These are phyloP conservation scores for Sorex araneus DNA, from an alignment of 2,113 vertebrate species.

Conservation along the genomic window DNA sequence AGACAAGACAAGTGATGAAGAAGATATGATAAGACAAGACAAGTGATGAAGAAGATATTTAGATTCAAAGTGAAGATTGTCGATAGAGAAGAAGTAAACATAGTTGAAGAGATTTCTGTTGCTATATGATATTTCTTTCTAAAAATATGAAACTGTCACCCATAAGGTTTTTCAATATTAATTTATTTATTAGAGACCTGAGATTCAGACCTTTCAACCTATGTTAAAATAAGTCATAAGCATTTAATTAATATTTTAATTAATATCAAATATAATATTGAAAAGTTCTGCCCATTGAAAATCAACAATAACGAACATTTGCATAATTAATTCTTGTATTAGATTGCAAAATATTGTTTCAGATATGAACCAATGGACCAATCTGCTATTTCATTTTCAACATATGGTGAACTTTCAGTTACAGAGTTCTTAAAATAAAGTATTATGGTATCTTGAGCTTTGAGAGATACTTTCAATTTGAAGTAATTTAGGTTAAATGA, in stretches of 20 bases:
- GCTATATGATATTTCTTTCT: not conserved
- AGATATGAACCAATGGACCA: not conserved
- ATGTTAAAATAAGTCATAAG: not conserved
- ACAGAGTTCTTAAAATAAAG: not conserved
- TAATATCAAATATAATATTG: not conserved
- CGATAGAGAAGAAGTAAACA: not conserved
- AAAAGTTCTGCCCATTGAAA: not conserved
- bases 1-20: too few species aligned
- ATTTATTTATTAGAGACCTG: not conserved
- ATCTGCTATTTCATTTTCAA: not conserved
- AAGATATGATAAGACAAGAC: not conserved
- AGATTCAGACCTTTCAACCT: not conserved
- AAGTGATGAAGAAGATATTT: not conserved
- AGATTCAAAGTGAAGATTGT: not conserved
- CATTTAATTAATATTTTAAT: not conserved
- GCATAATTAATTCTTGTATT: not conserved
- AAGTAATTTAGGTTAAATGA: not conserved
- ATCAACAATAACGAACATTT: not conserved
- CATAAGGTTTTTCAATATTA: not conserved
- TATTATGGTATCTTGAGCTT: not conserved
- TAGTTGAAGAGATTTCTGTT: conserved; percentile 18
- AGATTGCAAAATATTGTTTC: not conserved
- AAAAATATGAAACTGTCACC: not conserved
- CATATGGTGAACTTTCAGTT: conserved; percentile 8
- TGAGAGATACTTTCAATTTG: not conserved